Conservation (phyloP, 2,797 vertebrate genomes). For the Tympanoctomys barrerae region DNA sequence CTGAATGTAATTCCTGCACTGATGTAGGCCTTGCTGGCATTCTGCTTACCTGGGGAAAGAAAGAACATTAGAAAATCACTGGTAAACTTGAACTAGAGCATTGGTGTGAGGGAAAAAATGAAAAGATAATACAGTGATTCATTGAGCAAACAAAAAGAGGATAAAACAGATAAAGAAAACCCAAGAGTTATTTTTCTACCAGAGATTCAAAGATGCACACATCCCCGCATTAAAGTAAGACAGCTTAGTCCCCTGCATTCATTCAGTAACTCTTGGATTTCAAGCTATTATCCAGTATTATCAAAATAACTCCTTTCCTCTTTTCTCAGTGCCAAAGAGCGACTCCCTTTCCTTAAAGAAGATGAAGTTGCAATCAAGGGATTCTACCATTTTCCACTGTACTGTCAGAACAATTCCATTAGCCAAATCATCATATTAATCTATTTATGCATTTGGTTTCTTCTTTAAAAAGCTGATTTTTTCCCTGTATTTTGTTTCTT, state of each 20-base stretch:
- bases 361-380: constrained; percentile 7
- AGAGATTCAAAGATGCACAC: constrained; percentile 53
- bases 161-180: constrained; percentile 50
- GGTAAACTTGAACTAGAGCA: constrained; percentile 40
- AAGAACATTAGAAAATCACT: constrained; percentile 56
- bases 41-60: not conserved
- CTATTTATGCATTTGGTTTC: constrained; percentile 2
- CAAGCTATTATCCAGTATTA: constrained; percentile 72
- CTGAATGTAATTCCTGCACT: not conserved
- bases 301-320: constrained; percentile 59
- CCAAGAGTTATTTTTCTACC: constrained; percentile 39
- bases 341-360: constrained; percentile 33
- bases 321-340: constrained; percentile 64
- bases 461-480: not conserved
- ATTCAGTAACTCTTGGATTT: constrained; percentile 61
- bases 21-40: not conserved
- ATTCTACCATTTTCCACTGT: constrained; percentile 29
- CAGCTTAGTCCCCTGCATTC: constrained; percentile 55
- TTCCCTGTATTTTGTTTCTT: not conserved
- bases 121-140: constrained; percentile 59
- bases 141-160: constrained; percentile 54
- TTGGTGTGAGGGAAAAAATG: constrained; percentile 10
- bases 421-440: not conserved
- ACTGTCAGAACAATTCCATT: not conserved
- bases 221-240: constrained; percentile 51